These are phyloP conservation scores for Drosophila lacicola DNA, from an alignment of 2,888 invertebrate genomes.

Conservation along the genomic window DNA sequence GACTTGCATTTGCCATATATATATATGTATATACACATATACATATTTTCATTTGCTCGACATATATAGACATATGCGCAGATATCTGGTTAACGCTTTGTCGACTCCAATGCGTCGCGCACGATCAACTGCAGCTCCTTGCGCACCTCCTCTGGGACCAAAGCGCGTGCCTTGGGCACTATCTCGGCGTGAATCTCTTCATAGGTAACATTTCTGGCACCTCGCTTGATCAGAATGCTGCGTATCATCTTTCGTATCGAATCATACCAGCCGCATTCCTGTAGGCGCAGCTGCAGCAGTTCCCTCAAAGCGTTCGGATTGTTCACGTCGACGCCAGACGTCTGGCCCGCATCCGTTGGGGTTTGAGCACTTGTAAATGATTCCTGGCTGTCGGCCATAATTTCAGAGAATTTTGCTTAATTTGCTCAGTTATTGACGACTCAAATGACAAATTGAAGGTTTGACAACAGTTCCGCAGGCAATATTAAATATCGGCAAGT, in stretches of 20 bases:
- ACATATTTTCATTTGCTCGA: neutral
- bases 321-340: neutral
- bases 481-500: too few species aligned
- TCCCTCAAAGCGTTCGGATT: neutral
- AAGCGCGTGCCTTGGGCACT: constrained; percentile 92
- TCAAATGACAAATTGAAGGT: too few species aligned
- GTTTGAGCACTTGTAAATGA: neutral
- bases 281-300: neutral
- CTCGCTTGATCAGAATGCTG: constrained; percentile 92
- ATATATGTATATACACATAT: neutral
- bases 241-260: constrained; percentile 82
- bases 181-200: constrained; percentile 92
- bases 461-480: too few species aligned
- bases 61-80: too few species aligned
- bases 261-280: neutral
- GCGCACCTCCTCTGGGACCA: constrained; percentile 95
- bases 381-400: too few species aligned
- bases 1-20: neutral
- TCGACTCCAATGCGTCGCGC: neutral
- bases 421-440: too few species aligned
- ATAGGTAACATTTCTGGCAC: constrained; percentile 87
- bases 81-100: too few species aligned
- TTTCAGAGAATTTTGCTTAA: too few species aligned
- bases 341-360: neutral
- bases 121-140: constrained; percentile 89